Conservation (phyloP, 2,888 invertebrate genomes). For the Thera obeliscata region DNA sequence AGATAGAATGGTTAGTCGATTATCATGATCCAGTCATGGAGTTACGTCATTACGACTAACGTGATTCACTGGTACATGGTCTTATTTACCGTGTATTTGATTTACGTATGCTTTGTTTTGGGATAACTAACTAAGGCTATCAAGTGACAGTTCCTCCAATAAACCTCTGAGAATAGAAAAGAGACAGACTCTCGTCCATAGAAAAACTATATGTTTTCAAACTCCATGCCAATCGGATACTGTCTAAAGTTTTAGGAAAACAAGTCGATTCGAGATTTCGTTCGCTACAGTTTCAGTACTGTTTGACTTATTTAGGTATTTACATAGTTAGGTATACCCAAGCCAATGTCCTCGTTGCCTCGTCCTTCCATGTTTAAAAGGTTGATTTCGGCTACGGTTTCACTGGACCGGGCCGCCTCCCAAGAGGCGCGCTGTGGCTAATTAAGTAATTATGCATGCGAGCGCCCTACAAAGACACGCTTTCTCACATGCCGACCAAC, state of each 20-base stretch:
- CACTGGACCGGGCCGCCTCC: conserved; percentile 2
- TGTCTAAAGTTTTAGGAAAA: too few species aligned
- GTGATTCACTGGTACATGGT: conserved; percentile 25
- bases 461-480: conserved; percentile 48
- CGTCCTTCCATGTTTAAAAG: conserved; percentile 1
- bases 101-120: conserved; percentile 27
- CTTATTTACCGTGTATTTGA: conserved; percentile 37
- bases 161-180: too few species aligned
- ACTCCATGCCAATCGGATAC: too few species aligned
- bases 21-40: conserved; percentile 36
- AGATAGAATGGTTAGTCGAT: conserved; percentile 29
- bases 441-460: conserved; percentile 38
- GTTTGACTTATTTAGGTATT: background rate
- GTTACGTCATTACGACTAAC: conserved; percentile 36
- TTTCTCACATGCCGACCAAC: conserved; percentile 49
- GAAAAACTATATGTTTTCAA: too few species aligned
- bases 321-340: too few species aligned
- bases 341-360: background rate
- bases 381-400: conserved; percentile 9
- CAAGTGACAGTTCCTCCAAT: too few species aligned
- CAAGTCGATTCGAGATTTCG: too few species aligned
- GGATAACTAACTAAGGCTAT: too few species aligned
- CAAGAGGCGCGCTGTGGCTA: conserved; percentile 20
- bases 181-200: too few species aligned
- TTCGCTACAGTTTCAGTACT: background rate